Conservation (phyloP, 1,140 invertebrate genomes). For the Ceratina calcarata region DNA sequence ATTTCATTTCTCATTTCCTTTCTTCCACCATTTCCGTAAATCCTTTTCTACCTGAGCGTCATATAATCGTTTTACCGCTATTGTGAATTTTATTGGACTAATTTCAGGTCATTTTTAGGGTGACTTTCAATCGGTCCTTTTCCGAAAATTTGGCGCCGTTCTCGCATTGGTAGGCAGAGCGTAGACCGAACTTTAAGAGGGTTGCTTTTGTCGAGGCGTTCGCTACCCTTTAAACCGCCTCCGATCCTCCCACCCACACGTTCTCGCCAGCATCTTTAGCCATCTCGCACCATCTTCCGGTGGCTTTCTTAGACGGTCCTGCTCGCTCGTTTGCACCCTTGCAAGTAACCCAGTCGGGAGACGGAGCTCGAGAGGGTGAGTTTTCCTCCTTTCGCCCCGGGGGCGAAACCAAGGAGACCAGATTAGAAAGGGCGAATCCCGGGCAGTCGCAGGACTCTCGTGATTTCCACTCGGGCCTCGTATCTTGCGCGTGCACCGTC, state of each 20-base stretch:
- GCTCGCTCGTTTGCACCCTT: constrained; percentile 56
- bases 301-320: constrained; percentile 48
- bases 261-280: constrained; percentile 35
- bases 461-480: constrained; percentile 67
- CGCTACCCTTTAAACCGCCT: constrained; percentile 78
- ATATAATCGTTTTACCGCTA: neutral
- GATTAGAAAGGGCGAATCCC: constrained; percentile 77
- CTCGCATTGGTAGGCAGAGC: constrained; percentile 75
- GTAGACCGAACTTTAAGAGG: constrained; percentile 78
- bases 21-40: too few species aligned
- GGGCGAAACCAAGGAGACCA: constrained; percentile 80
- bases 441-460: constrained; percentile 63
- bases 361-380: neutral
- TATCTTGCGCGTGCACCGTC: constrained; percentile 57
- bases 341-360: constrained; percentile 36
- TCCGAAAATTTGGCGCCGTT: constrained; percentile 53
- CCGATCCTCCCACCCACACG: constrained; percentile 57
- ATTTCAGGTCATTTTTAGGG: constrained; percentile 1
- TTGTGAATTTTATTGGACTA: constrained; percentile 22
- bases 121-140: constrained; percentile 18
- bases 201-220: constrained; percentile 78
- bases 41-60: too few species aligned
- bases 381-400: constrained; percentile 52
- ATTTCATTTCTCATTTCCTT: too few species aligned
- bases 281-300: constrained; percentile 54